Base-by-base conservation (phyloP, 1,140 invertebrate genomes). In the Polypedilum pembai region DNA sequence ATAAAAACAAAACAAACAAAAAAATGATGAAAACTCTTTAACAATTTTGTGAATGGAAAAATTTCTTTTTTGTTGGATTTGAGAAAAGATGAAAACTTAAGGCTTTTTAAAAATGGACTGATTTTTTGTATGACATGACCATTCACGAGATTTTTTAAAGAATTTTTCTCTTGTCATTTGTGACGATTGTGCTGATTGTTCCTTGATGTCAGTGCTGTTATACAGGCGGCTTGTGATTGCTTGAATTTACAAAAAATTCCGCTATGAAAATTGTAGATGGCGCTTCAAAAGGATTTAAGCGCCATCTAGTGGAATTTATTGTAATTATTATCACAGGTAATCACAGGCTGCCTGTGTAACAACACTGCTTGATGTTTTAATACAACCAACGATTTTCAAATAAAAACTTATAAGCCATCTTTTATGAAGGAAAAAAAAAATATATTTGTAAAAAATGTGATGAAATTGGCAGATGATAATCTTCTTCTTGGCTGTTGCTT, bases 341-440 rank as follows among this genome's bases (percentile, higher is more conserved):
- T n/a, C n/a, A n/a, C n/a, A n/a, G n/a, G n/a, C n/a, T n/a, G n/a
- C n/a, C n/a, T n/a, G n/a, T n/a, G n/a, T n/a, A n/a, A n/a, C n/a
- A n/a, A 45, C 8, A 10, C 15, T 41, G 40, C 10, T 45, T 45
- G 8, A 56, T 56, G 12, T 56, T 56, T 56, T 56, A 56, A 4
- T n/a, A 56, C 45, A n/a, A 56, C 45, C 45, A 56, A 56, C 45
- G 45, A 56, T 56, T 56, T 56, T 56, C 45, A 56, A n/a, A 56
- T n/a, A 56, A 56, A 45, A 45, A 56, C 8, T 56, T 56, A 10
- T 10, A 10, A 10, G 45, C 45, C 45, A 56, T 56, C 45, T n/a
- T 56, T 56, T 56, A 56, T 56, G 15, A 4, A 56, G 0, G 4
- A n/a, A 56, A n/a, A 56, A 12, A 12, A 33, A 33, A 33, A 56